phyloP scores from a whole-genome alignment of 2,797 vertebrate genomes.

The Microctenopoma lineatum region DNA sequence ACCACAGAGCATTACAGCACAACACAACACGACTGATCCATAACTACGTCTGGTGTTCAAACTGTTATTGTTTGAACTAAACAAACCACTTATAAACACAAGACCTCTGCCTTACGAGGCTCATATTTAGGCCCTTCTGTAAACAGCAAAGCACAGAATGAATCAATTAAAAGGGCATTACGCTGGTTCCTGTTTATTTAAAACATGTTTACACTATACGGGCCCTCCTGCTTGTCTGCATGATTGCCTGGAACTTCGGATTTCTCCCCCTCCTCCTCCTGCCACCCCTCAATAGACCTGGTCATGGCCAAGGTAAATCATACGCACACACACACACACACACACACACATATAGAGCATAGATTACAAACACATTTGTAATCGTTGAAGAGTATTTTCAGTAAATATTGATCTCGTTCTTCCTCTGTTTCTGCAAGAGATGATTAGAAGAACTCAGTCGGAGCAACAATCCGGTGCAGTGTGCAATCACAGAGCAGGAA shows the following conservation, averaged over 20 bases:
- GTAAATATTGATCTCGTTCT: conserved; percentile 83
- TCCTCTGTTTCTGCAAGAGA: conserved; percentile 67
- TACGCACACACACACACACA: conserved; percentile 38
- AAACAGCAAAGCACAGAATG: conserved; percentile 87
- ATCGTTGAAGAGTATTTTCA: conserved; percentile 69
- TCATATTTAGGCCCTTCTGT: conserved; percentile 87
- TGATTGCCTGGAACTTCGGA: conserved; percentile 81
- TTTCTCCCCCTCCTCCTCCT: conserved; percentile 57
- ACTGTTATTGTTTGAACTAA: conserved; percentile 87
- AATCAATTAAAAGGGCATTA: conserved; percentile 91
- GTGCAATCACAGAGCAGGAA: conserved; percentile 63
- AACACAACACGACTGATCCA: conserved; percentile 57
- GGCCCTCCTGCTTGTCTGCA: conserved; percentile 78
- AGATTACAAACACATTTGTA: conserved; percentile 85
- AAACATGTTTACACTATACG: conserved; percentile 87
- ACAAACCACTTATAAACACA: conserved; percentile 87
- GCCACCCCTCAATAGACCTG: conserved; percentile 64
- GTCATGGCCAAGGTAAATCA: conserved; percentile 78
- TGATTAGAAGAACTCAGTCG: conserved; percentile 67
- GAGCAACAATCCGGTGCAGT: conserved; percentile 53
- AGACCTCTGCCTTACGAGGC: conserved; percentile 84
- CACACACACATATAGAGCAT: conserved; percentile 33
- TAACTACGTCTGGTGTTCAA: conserved; percentile 79
- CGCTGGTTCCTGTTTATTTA: conserved; percentile 90
- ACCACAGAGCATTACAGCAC: conserved; percentile 50